Percentiles rank a stretch among this genome's conserved stretches.
These are phyloP conservation scores for Puffinus mauretanicus DNA, from an alignment of 2,113 vertebrate genomes.

Conservation along the genomic window DNA sequence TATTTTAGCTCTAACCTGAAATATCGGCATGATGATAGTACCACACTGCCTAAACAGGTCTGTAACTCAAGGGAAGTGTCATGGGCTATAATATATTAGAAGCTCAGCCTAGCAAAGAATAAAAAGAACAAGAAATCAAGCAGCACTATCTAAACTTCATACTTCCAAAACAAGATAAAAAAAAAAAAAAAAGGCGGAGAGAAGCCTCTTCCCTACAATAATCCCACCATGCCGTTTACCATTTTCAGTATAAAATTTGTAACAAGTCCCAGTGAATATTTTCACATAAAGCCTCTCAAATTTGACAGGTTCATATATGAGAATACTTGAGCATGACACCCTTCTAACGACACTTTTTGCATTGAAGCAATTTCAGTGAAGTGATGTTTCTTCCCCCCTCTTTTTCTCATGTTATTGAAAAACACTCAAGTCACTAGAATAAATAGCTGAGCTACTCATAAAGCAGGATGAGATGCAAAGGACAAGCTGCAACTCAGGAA, in stretches of 20 bases:
- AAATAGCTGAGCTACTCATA: not conserved
- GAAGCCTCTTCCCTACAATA: not conserved
- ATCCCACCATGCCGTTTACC: not conserved
- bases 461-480: not conserved
- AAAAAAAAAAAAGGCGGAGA: not conserved
- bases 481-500: not conserved
- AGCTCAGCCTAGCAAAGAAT: not conserved
- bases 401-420: not conserved
- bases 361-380: not conserved
- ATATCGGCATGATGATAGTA: not conserved
- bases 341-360: not conserved
- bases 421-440: not conserved
- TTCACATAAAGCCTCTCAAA: not conserved
- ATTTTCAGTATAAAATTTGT: not conserved
- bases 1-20: not conserved
- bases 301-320: not conserved
- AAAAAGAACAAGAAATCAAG: not conserved
- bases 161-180: not conserved
- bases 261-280: not conserved
- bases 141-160: not conserved
- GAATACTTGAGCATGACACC: not conserved
- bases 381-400: rapidly evolving
- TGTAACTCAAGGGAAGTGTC: not conserved
- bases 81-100: not conserved
- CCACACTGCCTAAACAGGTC: not conserved